Evolutionary conservation across 2,797 vertebrate species (phyloP).

Genomic region (Okamejei kenojei): DNA sequence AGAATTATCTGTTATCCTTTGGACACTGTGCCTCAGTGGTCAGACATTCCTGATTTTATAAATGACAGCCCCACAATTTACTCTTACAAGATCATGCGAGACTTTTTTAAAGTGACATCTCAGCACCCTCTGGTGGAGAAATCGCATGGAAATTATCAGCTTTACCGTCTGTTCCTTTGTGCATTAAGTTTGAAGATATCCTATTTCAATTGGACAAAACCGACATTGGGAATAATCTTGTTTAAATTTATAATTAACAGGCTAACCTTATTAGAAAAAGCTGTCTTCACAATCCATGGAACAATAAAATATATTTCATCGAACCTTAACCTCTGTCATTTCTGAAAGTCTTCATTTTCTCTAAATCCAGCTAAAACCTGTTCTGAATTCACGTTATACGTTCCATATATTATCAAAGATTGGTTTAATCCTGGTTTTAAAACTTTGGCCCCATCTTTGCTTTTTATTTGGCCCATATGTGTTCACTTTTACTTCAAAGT

Average conservation of each 20-base stretch:
- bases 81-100: not conserved
- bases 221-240: not conserved
- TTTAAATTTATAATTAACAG: not conserved
- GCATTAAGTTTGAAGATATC: not conserved
- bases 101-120: not conserved
- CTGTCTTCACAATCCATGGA: not conserved
- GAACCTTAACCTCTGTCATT: not conserved
- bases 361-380: no score
- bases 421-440: not conserved
- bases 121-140: conserved; percentile 9
- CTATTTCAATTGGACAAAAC: not conserved
- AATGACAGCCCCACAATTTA: no score
- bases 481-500: not conserved
- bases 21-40: no score
- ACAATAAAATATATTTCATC: no score
- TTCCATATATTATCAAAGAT: not conserved
- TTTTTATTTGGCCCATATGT: not conserved
- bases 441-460: not conserved
- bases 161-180: not conserved
- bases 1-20: no score
- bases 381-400: not conserved
- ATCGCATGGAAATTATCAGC: not conserved
- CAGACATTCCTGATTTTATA: no score
- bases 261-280: not conserved
- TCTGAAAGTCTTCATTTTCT: not conserved